These are phyloP conservation scores for Lateolabrax maculatus DNA, from an alignment of 2,797 vertebrate species.

Conservation along the genomic window DNA sequence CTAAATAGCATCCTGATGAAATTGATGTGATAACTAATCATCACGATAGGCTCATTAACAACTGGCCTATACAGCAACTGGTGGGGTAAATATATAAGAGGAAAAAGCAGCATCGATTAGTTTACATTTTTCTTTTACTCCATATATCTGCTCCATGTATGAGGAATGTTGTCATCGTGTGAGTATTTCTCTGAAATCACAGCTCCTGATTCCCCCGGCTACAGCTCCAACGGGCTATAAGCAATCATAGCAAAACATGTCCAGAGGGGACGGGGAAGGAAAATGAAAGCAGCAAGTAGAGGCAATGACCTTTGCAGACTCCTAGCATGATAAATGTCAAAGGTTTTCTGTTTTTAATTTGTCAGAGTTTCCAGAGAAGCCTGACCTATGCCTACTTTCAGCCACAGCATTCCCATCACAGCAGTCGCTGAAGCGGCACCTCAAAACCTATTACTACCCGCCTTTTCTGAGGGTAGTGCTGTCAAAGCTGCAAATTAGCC, in stretches of 20 bases:
- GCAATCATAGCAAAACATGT: slow-evolving; percentile 77
- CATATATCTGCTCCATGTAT: slow-evolving; percentile 29
- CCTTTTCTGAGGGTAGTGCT: slow-evolving; percentile 75
- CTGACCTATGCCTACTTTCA: slow-evolving; percentile 81
- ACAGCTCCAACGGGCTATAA: slow-evolving; percentile 60
- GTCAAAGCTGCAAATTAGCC: slow-evolving; percentile 84
- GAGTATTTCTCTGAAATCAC: slow-evolving; percentile 57
- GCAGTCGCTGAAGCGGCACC: slow-evolving; percentile 79
- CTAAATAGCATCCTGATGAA: slow-evolving; percentile 50
- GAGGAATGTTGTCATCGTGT: slow-evolving; percentile 46
- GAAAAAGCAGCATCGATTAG: neutral
- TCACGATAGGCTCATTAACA: slow-evolving; percentile 49
- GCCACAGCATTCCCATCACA: slow-evolving; percentile 76
- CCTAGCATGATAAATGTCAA: slow-evolving; percentile 85
- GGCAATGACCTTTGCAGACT: slow-evolving; percentile 82
- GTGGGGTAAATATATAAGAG: slow-evolving; percentile 19
- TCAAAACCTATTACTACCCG: slow-evolving; percentile 78
- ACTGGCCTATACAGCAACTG: neutral
- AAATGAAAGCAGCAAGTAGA: slow-evolving; percentile 76
- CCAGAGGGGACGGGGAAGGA: slow-evolving; percentile 62
- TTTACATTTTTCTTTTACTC: slow-evolving; percentile 40
- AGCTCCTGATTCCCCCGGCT: slow-evolving; percentile 43
- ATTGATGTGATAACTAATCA: slow-evolving; percentile 60
- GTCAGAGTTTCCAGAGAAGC: slow-evolving; percentile 82
- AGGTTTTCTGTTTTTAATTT: slow-evolving; percentile 86